Conservation (phyloP, 2,113 vertebrate species). For the Cyrtonyx montezumae region DNA sequence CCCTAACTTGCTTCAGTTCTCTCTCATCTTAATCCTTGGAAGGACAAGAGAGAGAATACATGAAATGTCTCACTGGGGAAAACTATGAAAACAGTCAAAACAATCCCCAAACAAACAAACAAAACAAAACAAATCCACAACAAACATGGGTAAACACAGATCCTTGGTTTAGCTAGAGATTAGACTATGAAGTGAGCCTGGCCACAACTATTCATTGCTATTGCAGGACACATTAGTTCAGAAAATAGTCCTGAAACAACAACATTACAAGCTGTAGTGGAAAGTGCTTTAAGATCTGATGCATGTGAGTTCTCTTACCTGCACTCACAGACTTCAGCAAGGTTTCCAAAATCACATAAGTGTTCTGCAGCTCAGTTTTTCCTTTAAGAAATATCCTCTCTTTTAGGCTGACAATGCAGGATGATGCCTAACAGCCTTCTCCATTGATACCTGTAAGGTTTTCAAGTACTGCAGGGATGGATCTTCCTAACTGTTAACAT, state of each 20-base stretch:
- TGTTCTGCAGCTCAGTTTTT: background rate
- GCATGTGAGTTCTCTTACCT: background rate
- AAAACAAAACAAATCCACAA: background rate
- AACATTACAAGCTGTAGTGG: background rate
- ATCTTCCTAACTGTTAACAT: background rate
- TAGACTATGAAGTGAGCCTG: background rate
- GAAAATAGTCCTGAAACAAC: background rate
- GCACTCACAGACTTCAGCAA: background rate
- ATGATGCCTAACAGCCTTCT: background rate
- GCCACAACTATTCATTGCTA: background rate
- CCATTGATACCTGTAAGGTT: background rate
- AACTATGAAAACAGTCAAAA: background rate
- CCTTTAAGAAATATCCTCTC: background rate
- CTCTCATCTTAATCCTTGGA: slow-evolving; percentile 3
- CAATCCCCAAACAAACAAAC: background rate
- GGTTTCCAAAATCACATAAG: background rate
- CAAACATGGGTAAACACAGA: background rate
- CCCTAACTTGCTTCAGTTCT: slow-evolving; percentile 13
- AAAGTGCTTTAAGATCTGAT: background rate
- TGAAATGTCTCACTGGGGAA: background rate
- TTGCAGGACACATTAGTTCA: background rate
- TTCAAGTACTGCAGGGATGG: background rate
- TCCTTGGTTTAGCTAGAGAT: background rate
- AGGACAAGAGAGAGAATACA: background rate
- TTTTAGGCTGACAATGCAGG: background rate